Conservation (phyloP, 2,888 invertebrate species). For the Drosophila monieri region DNA sequence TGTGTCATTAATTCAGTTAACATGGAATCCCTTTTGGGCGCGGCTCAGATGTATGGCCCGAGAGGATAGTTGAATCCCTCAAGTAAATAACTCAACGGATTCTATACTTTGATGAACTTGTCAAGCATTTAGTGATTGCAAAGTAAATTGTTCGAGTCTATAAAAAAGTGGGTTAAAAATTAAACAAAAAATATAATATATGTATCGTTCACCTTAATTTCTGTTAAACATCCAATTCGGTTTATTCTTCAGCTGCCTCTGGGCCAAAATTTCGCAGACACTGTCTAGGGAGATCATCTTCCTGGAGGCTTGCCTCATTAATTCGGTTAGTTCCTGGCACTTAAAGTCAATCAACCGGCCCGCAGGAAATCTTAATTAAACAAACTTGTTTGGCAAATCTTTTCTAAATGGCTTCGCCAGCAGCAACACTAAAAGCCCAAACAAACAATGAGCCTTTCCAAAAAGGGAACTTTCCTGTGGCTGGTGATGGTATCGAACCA, state of each 20-base stretch:
- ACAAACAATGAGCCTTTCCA: conserved; percentile 8
- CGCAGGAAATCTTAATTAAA: conserved; percentile 75
- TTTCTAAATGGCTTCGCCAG: conserved; percentile 53
- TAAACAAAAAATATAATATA: background rate
- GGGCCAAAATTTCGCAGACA: conserved; percentile 9
- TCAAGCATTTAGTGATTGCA: background rate
- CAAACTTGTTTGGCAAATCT: conserved; percentile 72
- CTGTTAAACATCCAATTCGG: background rate
- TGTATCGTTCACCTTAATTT: background rate
- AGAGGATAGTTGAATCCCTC: conserved; percentile 3
- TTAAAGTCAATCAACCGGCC: conserved; percentile 54
- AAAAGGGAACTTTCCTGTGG: conserved; percentile 4
- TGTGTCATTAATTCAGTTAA: conserved; percentile 46
- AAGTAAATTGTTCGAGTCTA: background rate
- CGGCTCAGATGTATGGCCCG: background rate
- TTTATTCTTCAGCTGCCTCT: background rate
- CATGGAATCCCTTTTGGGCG: conserved; percentile 27
- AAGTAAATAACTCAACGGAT: background rate
- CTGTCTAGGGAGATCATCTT: background rate
- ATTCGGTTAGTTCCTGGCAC: conserved; percentile 44
- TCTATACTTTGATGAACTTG: conserved; percentile 2
- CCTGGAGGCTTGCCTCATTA: conserved; percentile 20
- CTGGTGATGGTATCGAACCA: conserved; percentile 48
- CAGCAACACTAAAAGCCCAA: conserved; percentile 38
- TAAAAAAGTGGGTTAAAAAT: background rate